These are phyloP conservation scores for Chrysaora quinquecirrha DNA, from an alignment of 30 jellyfish, hydroid and myxozoan species.

Conservation along the genomic window DNA sequence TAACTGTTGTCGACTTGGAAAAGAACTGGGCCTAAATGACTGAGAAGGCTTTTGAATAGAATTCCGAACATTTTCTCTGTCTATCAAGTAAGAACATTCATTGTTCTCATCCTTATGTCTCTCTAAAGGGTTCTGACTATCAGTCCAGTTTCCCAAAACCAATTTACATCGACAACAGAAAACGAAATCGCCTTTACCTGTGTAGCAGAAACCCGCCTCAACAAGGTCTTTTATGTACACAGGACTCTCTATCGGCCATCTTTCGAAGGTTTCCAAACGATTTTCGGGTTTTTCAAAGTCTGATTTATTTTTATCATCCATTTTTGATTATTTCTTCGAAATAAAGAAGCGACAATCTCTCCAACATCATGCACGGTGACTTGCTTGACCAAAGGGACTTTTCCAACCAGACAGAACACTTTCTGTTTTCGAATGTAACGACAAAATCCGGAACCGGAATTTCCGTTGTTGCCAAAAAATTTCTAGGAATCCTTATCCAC, in stretches of 20 bases:
- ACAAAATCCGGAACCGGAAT: no score
- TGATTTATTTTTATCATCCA: slow-evolving; percentile 24
- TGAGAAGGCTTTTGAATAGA: neutral
- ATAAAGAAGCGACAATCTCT: no score
- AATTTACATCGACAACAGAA: slow-evolving; percentile 80
- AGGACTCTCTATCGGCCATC: slow-evolving; percentile 88
- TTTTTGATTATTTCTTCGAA: neutral
- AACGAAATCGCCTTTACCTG: slow-evolving; percentile 71
- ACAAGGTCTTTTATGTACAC: slow-evolving; percentile 81
- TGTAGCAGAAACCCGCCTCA: slow-evolving; percentile 93
- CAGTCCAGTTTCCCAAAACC: slow-evolving; percentile 74
- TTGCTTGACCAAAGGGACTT: no score
- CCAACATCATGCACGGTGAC: no score
- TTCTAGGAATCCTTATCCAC: no score
- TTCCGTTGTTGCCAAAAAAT: no score
- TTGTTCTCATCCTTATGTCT: slow-evolving; percentile 59
- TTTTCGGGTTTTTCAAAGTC: slow-evolving; percentile 55
- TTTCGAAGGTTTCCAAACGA: slow-evolving; percentile 43
- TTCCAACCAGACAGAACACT: no score
- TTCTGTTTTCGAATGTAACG: no score
- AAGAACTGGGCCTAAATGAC: neutral
- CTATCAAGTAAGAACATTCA: slow-evolving; percentile 50
- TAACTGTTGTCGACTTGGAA: neutral
- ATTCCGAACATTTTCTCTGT: slow-evolving; percentile 6
- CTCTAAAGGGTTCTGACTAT: slow-evolving; percentile 74